Evolutionary conservation across 2,888 invertebrate genomes (phyloP), one percentile per base, ranked within the genome.

Genomic region (Trachelus iudaicus): DNA sequence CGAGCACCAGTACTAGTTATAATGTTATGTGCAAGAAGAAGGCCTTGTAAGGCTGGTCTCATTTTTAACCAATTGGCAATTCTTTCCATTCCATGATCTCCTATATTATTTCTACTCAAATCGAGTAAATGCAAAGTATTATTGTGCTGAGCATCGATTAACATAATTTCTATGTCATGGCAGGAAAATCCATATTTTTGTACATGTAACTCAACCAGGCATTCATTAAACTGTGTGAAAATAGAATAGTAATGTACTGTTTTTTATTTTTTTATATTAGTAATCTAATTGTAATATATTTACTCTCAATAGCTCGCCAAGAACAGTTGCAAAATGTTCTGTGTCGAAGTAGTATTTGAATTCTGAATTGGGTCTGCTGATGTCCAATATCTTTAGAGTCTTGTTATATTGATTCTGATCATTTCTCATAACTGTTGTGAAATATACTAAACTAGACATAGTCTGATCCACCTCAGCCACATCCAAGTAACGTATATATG

Each of bases 121-220:
- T 95, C 94, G 37, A 95, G 87, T 76, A 94, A 92, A 31, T 93
- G 82, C n/a, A 95, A 85, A 0, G 93, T 92, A 1, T 87, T 90
- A 84, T 95, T 95, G 1, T 85, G 83, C 23, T 90, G 87, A 73
- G 94, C 89, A 11, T 94, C 94, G 73, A 92, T 86, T 6, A 92
- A 86, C 79, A 95, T 89, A 78, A 92, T 92, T 81, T 94, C 94
- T 69, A 94, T 89, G 83, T 95, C 94, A 79, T 94, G 94, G 0
- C 94, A 93, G 23, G 93, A 92, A 68, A 95, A 93, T 85, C 93
- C 91, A 82, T 93, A 94, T 84, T 95, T 95, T 86, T 94, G 94
- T 34, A 94, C 88, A 89, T 94, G 93, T 15, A 95, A 85, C 83
- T 94, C 94, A 0, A 92, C 90, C 56, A 95, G 90, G 4, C 90